Base-by-base conservation (phyloP, 2,113 vertebrate genomes). In the Silurus meridionalis region DNA sequence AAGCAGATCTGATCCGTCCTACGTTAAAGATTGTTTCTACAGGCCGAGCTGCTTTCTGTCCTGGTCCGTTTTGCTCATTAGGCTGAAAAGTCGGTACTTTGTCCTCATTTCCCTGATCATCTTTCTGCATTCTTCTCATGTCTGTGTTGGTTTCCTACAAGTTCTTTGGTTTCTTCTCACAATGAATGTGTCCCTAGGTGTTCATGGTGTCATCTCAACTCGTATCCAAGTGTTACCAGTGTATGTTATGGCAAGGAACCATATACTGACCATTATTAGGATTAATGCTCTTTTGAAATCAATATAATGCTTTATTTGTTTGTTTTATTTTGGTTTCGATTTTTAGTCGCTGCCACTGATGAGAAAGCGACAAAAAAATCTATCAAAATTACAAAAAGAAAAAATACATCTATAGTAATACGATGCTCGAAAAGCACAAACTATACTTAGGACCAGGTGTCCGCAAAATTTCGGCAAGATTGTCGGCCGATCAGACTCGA, bases 1-100 rank as follows among this genome's bases (percentile, higher is more conserved):
- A 77, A 7, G 37, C n/a, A 21, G 23, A 79, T 53, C 19, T 17
- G 4, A 74, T 28, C 21, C 19, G 7, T 8, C 64, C 11, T 15
- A 8, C 15, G 1, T 3, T 85, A n/a, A 46, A 19, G 50, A n/a
- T 28, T 67, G 52, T 55, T 84, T 84, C 25, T 28, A 57, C 17
- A 55, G 23, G 2, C 13, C 17, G n/a, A 58, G 5, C 21, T n/a
- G 11, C 13, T 5, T 63, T 17, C 46, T n/a, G 21, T 57, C 46
- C 50, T 5, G 23, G 0, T n/a, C 1, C 13, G 0, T n/a, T 3
- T 23, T 50, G 1, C 5, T 0, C 5, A 1, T 77, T 53, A n/a
- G 74, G 21, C 52, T 75, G 21, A 75, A 23, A 23, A 5, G 11
- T 14, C 23, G 21, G 72, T 23, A 7, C 23, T 37, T 25, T 8